Conservation (phyloP, 2,888 invertebrate genomes). For the Hypomecis punctinalis region DNA sequence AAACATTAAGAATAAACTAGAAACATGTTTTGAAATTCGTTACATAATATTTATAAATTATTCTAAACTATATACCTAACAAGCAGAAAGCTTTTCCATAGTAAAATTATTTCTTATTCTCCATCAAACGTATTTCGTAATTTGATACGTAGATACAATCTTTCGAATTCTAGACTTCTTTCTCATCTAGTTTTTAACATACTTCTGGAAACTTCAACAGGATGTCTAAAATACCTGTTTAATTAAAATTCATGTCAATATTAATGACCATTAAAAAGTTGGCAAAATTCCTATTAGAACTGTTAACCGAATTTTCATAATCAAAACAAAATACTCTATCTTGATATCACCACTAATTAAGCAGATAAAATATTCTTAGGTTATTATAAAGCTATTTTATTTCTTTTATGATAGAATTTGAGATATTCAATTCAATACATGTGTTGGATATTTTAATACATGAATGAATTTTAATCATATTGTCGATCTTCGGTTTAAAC, state of each 20-base stretch:
- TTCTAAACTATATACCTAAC: not conserved
- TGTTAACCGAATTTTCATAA: constrained; percentile 3
- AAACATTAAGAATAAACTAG: no score
- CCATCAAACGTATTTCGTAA: not conserved
- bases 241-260: constrained; percentile 13
- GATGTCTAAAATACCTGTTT: constrained; percentile 12
- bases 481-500: no score
- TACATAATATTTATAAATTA: not conserved
- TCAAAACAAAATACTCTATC: not conserved
- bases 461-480: not conserved
- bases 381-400: no score
- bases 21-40: not conserved
- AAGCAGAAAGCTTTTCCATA: not conserved
- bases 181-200: constrained; percentile 1
- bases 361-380: not conserved
- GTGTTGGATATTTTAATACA: not conserved
- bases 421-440: not conserved
- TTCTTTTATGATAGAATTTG: no score
- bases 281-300: not conserved
- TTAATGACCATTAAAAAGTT: constrained; percentile 8
- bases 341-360: not conserved
- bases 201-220: constrained; percentile 17
- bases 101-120: not conserved
- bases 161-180: not conserved
- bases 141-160: not conserved